Percentiles rank a stretch among this genome's conserved stretches.
phyloP scores from a whole-genome alignment of 30 jellyfish, hydroid and myxozoan species.

The Aurelia aurita region DNA sequence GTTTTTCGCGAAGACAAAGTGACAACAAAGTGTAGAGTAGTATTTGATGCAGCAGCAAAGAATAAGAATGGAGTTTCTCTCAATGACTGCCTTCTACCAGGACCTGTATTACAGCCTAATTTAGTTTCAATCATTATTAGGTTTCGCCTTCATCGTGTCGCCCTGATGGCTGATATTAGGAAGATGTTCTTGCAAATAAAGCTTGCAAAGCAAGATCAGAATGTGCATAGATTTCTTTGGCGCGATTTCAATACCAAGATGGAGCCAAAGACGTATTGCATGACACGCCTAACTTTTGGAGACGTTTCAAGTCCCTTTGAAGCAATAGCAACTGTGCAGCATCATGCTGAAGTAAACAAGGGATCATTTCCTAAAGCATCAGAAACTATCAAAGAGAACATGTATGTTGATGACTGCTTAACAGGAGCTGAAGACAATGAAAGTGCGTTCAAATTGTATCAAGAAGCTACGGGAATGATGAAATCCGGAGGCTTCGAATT shows the following conservation, averaged over 20 bases:
- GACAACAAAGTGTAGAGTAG: not conserved
- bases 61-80: slow-evolving; percentile 39
- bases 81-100: slow-evolving; percentile 44
- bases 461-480: slow-evolving; percentile 39
- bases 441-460: slow-evolving; percentile 33
- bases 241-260: slow-evolving; percentile 29
- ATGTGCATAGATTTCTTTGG: slow-evolving; percentile 45
- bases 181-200: slow-evolving; percentile 38
- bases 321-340: slow-evolving; percentile 32
- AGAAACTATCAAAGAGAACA: no score
- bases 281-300: slow-evolving; percentile 49
- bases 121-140: slow-evolving; percentile 19
- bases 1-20: no score
- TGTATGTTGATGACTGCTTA: not conserved
- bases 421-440: slow-evolving; percentile 27
- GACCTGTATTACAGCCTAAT: slow-evolving; percentile 45
- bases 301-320: slow-evolving; percentile 21
- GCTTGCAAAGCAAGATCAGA: slow-evolving; percentile 38
- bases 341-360: slow-evolving; percentile 1
- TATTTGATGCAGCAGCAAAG: not conserved
- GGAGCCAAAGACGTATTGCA: slow-evolving; percentile 23
- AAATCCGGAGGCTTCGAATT: slow-evolving; percentile 2
- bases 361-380: no score
- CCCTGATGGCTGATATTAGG: slow-evolving; percentile 45
- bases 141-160: slow-evolving; percentile 38